A percentile compares a stretch with the other conserved stretches of the same genome.
phyloP scores from a whole-genome alignment of 2,888 invertebrate genomes.

The Zygothrica quintamaculata region DNA sequence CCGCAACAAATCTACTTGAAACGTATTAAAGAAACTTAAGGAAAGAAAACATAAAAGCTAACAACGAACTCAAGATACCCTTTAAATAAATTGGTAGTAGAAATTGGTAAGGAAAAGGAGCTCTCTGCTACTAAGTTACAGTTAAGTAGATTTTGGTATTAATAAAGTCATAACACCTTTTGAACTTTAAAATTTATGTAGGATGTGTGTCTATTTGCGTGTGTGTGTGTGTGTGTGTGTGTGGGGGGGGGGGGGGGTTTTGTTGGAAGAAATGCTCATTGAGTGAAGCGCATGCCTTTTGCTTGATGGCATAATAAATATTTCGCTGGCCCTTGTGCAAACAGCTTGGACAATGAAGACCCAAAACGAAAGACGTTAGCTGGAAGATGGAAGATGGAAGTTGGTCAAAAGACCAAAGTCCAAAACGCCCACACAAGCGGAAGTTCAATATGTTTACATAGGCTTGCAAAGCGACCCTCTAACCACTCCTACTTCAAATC shows the following conservation, averaged over 20 bases:
- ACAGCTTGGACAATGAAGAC: slow-evolving; percentile 65
- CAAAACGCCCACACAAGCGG: slow-evolving; percentile 57
- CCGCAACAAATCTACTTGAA: slow-evolving; percentile 42
- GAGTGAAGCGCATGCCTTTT: slow-evolving; percentile 63
- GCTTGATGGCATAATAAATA: slow-evolving; percentile 80
- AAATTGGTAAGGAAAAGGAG: no score
- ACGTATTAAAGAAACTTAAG: slow-evolving; percentile 47
- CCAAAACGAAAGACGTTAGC: slow-evolving; percentile 37
- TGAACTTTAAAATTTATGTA: slow-evolving; percentile 46
- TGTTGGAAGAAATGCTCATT: slow-evolving; percentile 39
- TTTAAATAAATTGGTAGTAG: no score
- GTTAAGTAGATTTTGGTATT: no score
- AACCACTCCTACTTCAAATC: no score
- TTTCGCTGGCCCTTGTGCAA: slow-evolving; percentile 63
- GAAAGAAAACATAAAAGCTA: neutral
- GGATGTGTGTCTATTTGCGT: no score
- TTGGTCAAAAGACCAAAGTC: slow-evolving; percentile 29
- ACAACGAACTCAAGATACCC: slow-evolving; percentile 9
- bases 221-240: slow-evolving; percentile 13
- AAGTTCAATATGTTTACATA: slow-evolving; percentile 79
- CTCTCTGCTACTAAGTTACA: no score
- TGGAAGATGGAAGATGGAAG: neutral
- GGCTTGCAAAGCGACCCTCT: no score
- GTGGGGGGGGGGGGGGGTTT: no score
- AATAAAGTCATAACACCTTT: neutral